Evolutionary conservation across 2,888 invertebrate genomes (phyloP), one percentile per base, ranked within the genome.

Genomic region (Orchesella flavescens): DNA sequence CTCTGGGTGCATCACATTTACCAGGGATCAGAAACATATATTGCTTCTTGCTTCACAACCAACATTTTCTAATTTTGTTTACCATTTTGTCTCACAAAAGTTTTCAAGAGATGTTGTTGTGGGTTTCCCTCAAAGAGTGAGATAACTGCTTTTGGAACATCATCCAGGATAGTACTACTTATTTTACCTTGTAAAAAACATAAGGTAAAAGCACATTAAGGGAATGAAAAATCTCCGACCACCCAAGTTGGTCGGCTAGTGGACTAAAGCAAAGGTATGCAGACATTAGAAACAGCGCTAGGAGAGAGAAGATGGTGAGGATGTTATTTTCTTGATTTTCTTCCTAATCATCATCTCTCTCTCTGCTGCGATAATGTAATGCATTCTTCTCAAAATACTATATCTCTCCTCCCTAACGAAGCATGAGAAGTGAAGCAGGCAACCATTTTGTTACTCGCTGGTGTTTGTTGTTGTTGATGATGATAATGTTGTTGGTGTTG

Each of bases 221-320:
- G 13, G 21, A 59, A 75, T 19, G 61, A 34, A 53, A 71, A 71
- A 63, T 78, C 65, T 21, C 23, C 71, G 78, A 71, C 78, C 78
- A 78, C 78, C 78, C 78, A 78, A 78, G 78, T 71, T 69, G 46
- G 59, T 71, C 71, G 71, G 63, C 71, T 63, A 49, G 61, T 57
- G 24, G 65, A 75, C 75, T 68, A 78, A 78, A 68, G 57, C 23
- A 77, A 68, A 61, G 19, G 24, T 76, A 59, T 49, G 53, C 61
- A 77, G 49, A 44, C 23, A 68, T 68, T 49, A 68, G 49, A 77
- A 55, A 17, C 53, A 65, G 2, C 44, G 34, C 68, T 5, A 68
- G 55, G 46, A 68, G 46, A 34, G 17, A 23, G 43, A 57, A 13
- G 77, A 24, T 13, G 34, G 68, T 43, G 15, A n/a, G 43, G 23